These are phyloP conservation scores for Neuroscelio doddi DNA, from an alignment of 2,888 invertebrate genomes.

Conservation along the genomic window DNA sequence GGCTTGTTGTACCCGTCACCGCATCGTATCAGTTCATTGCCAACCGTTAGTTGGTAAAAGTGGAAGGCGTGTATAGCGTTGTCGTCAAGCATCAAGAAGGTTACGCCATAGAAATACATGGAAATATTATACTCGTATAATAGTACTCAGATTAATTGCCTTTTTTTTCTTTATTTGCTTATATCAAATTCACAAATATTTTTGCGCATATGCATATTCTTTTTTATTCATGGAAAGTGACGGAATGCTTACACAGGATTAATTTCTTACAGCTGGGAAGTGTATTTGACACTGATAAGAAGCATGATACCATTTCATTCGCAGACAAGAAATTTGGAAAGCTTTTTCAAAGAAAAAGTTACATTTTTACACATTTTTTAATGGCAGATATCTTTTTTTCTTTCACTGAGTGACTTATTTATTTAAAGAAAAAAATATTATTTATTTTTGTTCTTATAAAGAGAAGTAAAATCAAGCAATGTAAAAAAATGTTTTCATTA, in stretches of 20 bases:
- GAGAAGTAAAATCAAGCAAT: too few relatives aligned
- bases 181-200: not conserved
- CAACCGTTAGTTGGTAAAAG: conserved; percentile 67
- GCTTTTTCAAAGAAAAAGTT: too few relatives aligned
- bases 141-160: conserved; percentile 32
- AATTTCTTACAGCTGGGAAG: conserved; percentile 11
- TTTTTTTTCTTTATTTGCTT: conserved; percentile 9
- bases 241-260: not conserved
- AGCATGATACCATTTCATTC: conserved; percentile 66
- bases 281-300: conserved; percentile 69
- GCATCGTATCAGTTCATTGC: conserved; percentile 64
- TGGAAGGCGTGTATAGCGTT: conserved; percentile 70
- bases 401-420: too few relatives aligned
- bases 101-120: conserved; percentile 69
- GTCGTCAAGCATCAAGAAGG: conserved; percentile 70
- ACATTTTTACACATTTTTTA: too few relatives aligned
- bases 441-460: too few relatives aligned
- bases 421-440: too few relatives aligned
- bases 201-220: conserved; percentile 11
- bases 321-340: conserved; percentile 53
- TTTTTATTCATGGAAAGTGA: conserved; percentile 1
- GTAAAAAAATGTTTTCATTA: too few relatives aligned
- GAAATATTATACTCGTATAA: conserved; percentile 63
- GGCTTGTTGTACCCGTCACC: conserved; percentile 74
- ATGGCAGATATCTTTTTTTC: too few relatives aligned